Evolutionary conservation across 2,888 invertebrate genomes (phyloP), one percentile per base, ranked within the genome.

Genomic region (Clivina fossor): DNA sequence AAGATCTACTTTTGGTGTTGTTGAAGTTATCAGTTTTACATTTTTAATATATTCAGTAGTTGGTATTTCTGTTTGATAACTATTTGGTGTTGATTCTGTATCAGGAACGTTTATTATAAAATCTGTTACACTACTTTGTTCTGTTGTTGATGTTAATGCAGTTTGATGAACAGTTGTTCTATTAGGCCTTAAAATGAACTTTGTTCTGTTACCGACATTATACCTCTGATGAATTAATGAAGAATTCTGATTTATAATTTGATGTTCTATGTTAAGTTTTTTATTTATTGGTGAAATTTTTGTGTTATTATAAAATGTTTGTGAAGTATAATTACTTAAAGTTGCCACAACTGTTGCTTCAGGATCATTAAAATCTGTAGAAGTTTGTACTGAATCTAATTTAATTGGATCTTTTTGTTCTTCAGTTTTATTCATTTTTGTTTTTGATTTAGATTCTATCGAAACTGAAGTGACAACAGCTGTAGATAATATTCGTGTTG

Each of bases 381-480:
- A 11, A 2, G 11, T 35, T 33, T 38, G n/a, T 7, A 4, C 11
- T 13, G 2, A 8, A 13, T 35, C 35, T 9, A 7, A 20, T 48
- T 32, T 20, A 5, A n/a, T 11, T 19, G 16, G 20, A 19, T 19
- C 35, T 30, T 19, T 15, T 30, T 7, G 11, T 20, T 19, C 50
- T 22, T 32, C 38, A 3, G 46, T 46, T 44, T 44, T 35, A 28
- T 54, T 54, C 1, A 4, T 24, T 26, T 41, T 47, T n/a, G 43
- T 35, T 43, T 54, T 74, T 18, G 78, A 78, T 2, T n/a, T n/a
- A n/a, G 78, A 78, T 19, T 78, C 78, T 60, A 78, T 76, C 4
- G 78, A 78, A 13, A 79, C 74, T 32, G 78, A 78, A 22, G 78
- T 79, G 0, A 78, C 78, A 30, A 78, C 78, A 2, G 78, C 78